Evolutionary conservation across 2,113 vertebrate genomes (phyloP), one percentile per base, ranked within the genome.

Genomic region (Atrichornis clamosus): DNA sequence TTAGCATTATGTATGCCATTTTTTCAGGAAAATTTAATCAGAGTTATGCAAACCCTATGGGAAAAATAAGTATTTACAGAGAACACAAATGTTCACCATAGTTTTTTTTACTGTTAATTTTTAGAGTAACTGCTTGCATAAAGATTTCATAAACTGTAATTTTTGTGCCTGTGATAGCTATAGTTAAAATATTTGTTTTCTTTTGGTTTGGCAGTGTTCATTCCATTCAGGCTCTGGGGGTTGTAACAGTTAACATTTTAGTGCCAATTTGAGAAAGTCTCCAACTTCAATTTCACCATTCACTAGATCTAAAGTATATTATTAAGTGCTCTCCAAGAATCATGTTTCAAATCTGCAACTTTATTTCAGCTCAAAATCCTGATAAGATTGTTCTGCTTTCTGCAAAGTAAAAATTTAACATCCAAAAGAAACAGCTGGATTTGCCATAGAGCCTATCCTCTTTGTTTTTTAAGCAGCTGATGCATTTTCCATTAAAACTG

Each of bases 111-210:
- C 46, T 83, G 46, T 81, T 94, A 84, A 95, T 96, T 97, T 89
- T 81, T n/a, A 85, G 52, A 75, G 46, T 88, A 82, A 83, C 67
- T 94, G 55, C 65, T 94, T 91, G 56, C 63, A 67, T 75, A 87
- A 87, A 87, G 60, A 84, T 80, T 81, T 89, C 37, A 68, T 95
- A 95, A 95, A 77, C 42, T 96, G 80, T 92, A 94, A 79, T 97
- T 97, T 97, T 95, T 80, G 84, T 80, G 85, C 65, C 78, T 19
- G 42, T 53, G 32, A 82, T 95, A 89, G 49, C 89, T 92, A 73
- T 81, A 92, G 86, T 95, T 92, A 91, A 91, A 50, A 89, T 41
- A 76, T 64, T 56, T 95, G 41, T 93, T 97, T 89, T 96, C 44
- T 82, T 96, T 76, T 73, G 86, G 75, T 94, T 89, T 89, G 84